Evolutionary conservation across 2,797 vertebrate genomes (phyloP).

Genomic region (Propithecus perrieri): DNA sequence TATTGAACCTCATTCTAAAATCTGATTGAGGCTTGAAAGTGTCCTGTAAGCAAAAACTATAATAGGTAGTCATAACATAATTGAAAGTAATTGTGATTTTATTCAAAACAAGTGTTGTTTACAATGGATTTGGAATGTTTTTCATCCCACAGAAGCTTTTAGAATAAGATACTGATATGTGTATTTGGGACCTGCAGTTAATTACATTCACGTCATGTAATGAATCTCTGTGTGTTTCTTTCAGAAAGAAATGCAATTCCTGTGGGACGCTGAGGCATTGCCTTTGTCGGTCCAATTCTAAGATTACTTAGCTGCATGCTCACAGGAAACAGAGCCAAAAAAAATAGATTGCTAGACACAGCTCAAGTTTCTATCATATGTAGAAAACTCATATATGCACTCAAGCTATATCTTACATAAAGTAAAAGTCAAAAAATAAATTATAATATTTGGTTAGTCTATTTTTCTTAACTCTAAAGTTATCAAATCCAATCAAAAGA

Average conservation of each 20-base stretch:
- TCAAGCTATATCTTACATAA: background rate
- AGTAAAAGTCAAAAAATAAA: background rate
- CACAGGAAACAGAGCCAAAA: background rate
- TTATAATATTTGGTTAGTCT: background rate
- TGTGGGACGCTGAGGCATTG: background rate
- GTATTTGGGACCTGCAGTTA: background rate
- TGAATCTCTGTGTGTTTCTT: slow-evolving; percentile 6
- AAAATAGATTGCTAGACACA: background rate
- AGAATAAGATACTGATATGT: background rate
- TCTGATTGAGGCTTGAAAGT: background rate
- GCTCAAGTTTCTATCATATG: background rate
- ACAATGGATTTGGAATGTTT: background rate
- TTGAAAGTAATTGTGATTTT: slow-evolving; percentile 43
- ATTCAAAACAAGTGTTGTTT: slow-evolving; percentile 40
- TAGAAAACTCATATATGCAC: background rate
- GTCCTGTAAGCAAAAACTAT: slow-evolving; percentile 31
- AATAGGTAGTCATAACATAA: background rate
- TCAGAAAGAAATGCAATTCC: background rate
- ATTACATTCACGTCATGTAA: background rate
- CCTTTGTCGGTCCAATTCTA: background rate
- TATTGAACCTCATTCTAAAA: slow-evolving; percentile 31
- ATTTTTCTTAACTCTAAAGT: background rate
- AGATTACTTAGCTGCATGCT: background rate
- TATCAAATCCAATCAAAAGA: background rate
- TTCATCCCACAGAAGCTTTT: background rate